A percentile compares a stretch with the other conserved stretches of the same genome.
These are phyloP conservation scores for Spatulosminthurus flaviceps DNA, from an alignment of 2,888 invertebrate species.

Conservation along the genomic window DNA sequence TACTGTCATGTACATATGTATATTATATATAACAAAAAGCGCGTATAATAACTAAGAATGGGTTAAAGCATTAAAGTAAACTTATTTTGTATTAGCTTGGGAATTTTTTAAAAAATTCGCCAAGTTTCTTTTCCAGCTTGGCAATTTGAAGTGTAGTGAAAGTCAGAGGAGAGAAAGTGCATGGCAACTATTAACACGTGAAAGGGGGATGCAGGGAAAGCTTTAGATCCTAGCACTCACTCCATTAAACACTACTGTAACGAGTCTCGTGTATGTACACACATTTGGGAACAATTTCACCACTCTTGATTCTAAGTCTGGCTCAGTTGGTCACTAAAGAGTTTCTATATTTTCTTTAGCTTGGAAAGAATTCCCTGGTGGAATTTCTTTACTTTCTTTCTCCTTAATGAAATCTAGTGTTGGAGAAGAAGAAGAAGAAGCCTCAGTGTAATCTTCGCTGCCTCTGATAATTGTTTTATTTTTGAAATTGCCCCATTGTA, in stretches of 20 bases:
- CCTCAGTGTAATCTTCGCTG: not conserved
- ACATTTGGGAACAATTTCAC: not conserved
- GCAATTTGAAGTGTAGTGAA: not conserved
- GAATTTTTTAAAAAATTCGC: not conserved
- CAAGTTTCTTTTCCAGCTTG: not conserved
- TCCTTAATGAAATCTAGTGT: not conserved
- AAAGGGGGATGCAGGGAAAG: not conserved
- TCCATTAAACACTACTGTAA: not conserved
- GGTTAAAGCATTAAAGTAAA: too few species aligned
- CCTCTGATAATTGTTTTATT: slow-evolving; percentile 12
- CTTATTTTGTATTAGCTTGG: not conserved
- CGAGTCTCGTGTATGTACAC: not conserved
- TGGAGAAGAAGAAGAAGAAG: not conserved
- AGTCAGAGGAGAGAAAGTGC: slow-evolving; percentile 22
- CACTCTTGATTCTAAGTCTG: not conserved
- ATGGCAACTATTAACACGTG: slow-evolving; percentile 37
- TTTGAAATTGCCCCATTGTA: slow-evolving; percentile 10
- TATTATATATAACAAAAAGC: too few species aligned
- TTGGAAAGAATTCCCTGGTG: not conserved
- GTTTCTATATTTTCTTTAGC: not conserved
- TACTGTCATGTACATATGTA: too few species aligned
- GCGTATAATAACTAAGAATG: too few species aligned
- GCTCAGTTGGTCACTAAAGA: not conserved
- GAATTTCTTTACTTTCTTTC: not conserved
- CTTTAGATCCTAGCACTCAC: not conserved